Base-by-base conservation (phyloP, 2,888 invertebrate species). In the Rhagonycha fulva region DNA sequence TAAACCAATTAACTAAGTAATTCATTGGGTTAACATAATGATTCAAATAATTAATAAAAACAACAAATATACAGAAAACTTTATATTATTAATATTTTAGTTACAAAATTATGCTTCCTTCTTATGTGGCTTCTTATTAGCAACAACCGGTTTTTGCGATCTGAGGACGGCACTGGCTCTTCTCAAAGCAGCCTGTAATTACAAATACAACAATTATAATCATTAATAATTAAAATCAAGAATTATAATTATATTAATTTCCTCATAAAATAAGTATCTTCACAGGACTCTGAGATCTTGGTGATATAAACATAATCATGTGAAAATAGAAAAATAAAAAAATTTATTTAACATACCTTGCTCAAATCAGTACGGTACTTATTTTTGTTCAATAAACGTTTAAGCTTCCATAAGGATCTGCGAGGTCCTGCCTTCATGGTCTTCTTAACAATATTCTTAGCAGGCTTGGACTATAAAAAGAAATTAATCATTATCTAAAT, bases 151-250 rank as follows among this genome's bases (percentile, higher is more conserved):
- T 89, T 95, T 95, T 89, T 98, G 98, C 73, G 98, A 97, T 82
- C 94, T 92, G 80, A 98, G 90, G 83, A 98, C 94, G 81, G 98
- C 98, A 85, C 97, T 97, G 71, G 98, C 98, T 85, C 96, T 94
- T 78, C 98, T 94, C 74, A 98, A 91, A 71, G 98, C 97, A 87
- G 94, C 94, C 95, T 97, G 89, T 70, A 90, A 88, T 74, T 63
- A 87, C 86, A 74, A 47, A 47, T 47, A 47, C n/a, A n/a, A 2
- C n/a, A 74, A 70, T 78, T 80, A 28, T 32, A 74, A 76, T 72
- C 72, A 79, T 77, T 7, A 23, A 10, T 24, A 10, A 63, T 12
- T 12, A 63, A 12, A 63, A 23, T 10, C 3, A 24, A 62, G 1
- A 19, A 28, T 61, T 62, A 71, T 72, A 74, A 73, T 72, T 28